phyloP scores from a whole-genome alignment of 2,113 vertebrate genomes.

The Rhea americana region DNA sequence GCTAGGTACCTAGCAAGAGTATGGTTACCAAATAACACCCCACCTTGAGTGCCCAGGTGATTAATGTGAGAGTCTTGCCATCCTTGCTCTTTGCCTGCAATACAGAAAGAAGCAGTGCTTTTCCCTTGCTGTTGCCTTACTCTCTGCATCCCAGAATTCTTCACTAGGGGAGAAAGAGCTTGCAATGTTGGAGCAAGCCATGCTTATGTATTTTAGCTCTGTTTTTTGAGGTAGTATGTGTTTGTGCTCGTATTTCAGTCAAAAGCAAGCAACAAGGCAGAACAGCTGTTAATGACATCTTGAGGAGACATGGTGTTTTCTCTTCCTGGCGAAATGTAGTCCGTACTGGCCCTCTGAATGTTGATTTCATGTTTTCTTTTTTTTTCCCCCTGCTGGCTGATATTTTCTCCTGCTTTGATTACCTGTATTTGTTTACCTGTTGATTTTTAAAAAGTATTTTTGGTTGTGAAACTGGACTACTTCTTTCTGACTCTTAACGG shows the following conservation, averaged over 20 bases:
- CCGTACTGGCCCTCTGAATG: not conserved
- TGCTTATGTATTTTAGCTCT: not conserved
- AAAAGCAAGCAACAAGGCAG: not conserved
- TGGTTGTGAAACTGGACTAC: not conserved
- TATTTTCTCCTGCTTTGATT: not conserved
- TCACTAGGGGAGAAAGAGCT: not conserved
- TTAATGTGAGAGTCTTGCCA: not conserved
- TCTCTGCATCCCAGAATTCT: not conserved
- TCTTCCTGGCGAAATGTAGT: not conserved
- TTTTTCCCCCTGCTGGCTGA: not conserved
- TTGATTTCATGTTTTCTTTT: not conserved
- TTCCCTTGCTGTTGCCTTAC: not conserved
- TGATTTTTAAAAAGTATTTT: not conserved
- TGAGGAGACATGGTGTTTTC: not conserved
- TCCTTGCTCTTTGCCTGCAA: not conserved
- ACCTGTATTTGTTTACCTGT: not conserved
- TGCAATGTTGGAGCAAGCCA: not conserved
- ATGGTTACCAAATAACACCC: not conserved
- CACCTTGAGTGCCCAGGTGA: not conserved
- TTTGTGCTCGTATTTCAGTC: not conserved
- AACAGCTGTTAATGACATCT: not conserved
- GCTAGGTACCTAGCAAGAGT: not conserved
- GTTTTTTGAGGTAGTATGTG: not conserved
- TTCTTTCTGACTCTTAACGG: not conserved
- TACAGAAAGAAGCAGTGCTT: not conserved